phyloP scores from a whole-genome alignment of 2,797 vertebrate genomes.

The Gobionotothen gibberifrons region DNA sequence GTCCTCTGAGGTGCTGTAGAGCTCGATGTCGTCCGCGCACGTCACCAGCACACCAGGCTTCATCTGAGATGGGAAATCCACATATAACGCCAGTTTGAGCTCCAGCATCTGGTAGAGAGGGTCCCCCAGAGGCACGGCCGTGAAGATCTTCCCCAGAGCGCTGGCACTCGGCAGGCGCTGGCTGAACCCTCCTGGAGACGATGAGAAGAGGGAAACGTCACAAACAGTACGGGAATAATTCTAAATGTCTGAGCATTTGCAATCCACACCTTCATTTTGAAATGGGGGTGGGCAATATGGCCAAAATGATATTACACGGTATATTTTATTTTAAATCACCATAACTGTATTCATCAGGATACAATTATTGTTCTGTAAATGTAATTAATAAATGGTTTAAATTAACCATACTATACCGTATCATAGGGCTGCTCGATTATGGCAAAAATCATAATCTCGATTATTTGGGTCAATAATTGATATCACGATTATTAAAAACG shows the following conservation, averaged over 20 bases:
- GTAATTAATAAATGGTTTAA: too few species aligned
- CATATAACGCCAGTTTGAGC: conserved; percentile 93
- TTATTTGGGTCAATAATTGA: too few species aligned
- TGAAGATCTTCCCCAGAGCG: conserved; percentile 95
- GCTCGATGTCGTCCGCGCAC: conserved; percentile 94
- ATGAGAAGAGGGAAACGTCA: conserved; percentile 2
- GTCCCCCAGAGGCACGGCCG: conserved; percentile 89
- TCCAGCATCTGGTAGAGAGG: conserved; percentile 96
- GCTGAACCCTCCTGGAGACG: conserved; percentile 90
- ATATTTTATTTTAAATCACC: too few species aligned
- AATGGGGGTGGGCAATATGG: background rate
- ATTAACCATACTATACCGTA: too few species aligned
- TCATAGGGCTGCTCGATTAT: too few species aligned
- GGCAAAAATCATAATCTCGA: too few species aligned
- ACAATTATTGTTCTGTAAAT: too few species aligned
- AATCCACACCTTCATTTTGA: background rate
- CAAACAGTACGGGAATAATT: background rate
- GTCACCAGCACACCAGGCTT: conserved; percentile 90
- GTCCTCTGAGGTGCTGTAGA: conserved; percentile 83
- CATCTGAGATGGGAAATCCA: conserved; percentile 93
- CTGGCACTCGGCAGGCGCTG: conserved; percentile 94
- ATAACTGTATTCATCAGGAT: too few species aligned
- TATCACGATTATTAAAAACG: too few species aligned
- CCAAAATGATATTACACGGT: too few species aligned
- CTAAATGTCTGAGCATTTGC: background rate